phyloP scores from a whole-genome alignment of 1,140 invertebrate genomes.

The Zaprionus africanus region DNA sequence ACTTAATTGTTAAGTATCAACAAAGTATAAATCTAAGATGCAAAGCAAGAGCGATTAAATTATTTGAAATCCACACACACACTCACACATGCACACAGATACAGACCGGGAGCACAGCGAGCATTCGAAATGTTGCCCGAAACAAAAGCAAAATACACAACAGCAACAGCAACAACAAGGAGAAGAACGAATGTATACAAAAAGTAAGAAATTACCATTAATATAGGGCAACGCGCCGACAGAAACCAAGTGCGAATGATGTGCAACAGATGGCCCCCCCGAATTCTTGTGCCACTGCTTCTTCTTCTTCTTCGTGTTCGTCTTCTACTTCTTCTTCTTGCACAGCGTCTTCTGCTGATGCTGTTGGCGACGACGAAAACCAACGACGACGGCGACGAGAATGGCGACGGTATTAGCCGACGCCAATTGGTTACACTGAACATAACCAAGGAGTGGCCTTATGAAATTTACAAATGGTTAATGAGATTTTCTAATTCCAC shows the following conservation, averaged over 20 bases:
- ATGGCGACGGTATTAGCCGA: slow-evolving; percentile 48
- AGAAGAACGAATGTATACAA: slow-evolving; percentile 69
- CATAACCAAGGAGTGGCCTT: slow-evolving; percentile 1
- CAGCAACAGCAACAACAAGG: background rate
- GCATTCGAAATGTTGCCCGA: slow-evolving; percentile 49
- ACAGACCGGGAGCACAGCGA: background rate
- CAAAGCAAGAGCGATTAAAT: slow-evolving; percentile 67
- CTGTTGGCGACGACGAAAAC: slow-evolving; percentile 29
- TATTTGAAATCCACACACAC: slow-evolving; percentile 73
- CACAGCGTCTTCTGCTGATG: slow-evolving; percentile 6
- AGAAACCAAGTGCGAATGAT: slow-evolving; percentile 82
- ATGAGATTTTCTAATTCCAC: background rate
- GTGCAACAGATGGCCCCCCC: slow-evolving; percentile 77
- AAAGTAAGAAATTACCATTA: slow-evolving; percentile 83
- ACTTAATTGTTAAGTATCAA: slow-evolving; percentile 82
- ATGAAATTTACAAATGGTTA: background rate
- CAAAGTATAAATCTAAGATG: slow-evolving; percentile 78
- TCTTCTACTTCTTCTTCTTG: slow-evolving; percentile 6
- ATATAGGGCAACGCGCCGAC: slow-evolving; percentile 80
- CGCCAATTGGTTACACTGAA: slow-evolving; percentile 41
- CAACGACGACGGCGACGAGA: slow-evolving; percentile 25
- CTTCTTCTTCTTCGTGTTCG: background rate
- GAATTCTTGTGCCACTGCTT: slow-evolving; percentile 53
- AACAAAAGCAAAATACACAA: slow-evolving; percentile 67
- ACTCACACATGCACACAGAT: slow-evolving; percentile 40